Conservation (phyloP, 2,113 vertebrate species). For the Platanista minor region DNA sequence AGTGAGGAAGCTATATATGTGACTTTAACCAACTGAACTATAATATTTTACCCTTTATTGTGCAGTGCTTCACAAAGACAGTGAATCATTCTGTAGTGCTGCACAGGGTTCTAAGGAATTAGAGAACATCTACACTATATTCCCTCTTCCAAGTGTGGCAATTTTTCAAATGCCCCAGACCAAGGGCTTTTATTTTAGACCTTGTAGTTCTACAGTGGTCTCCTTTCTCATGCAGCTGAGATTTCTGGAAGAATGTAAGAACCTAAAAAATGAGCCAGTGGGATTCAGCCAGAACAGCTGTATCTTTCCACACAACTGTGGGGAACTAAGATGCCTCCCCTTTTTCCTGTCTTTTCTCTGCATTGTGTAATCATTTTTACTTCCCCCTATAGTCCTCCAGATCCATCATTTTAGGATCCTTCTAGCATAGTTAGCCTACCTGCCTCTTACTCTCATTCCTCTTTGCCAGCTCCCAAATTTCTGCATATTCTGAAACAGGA, state of each 20-base stretch:
- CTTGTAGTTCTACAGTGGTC: not conserved
- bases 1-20: not conserved
- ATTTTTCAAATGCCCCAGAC: not conserved
- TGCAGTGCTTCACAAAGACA: not conserved
- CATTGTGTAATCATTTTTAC: not conserved
- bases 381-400: not conserved
- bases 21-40: not conserved
- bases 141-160: not conserved
- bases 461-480: not conserved
- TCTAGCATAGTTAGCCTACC: not conserved
- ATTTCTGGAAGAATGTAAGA: not conserved
- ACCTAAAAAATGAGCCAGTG: not conserved
- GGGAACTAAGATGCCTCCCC: rapidly evolving
- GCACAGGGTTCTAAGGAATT: not conserved
- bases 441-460: not conserved
- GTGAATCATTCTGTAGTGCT: not conserved
- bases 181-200: not conserved
- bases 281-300: not conserved
- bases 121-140: not conserved
- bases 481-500: not conserved
- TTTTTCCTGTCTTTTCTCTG: not conserved
- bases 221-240: not conserved
- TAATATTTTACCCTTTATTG: not conserved
- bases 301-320: not conserved
- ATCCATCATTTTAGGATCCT: not conserved